Base-by-base conservation (phyloP, 30 jellyfish, hydroid and myxozoan species). In the Euphysa ruthae region DNA sequence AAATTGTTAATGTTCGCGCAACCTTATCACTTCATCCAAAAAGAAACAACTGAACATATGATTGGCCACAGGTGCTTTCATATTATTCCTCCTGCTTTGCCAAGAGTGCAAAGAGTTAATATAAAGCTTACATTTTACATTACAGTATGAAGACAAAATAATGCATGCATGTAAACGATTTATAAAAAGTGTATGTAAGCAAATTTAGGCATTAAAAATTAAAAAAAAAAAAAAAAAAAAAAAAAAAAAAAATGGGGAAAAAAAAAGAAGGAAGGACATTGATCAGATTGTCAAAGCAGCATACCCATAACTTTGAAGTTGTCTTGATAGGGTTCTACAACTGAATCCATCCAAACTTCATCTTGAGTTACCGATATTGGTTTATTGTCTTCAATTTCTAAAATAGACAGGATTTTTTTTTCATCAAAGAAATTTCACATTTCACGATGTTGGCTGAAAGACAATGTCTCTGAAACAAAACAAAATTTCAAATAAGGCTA, bases 271-370 rank as follows among this genome's bases (percentile, higher is more conserved):
- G 52, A 38, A 38, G 52, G n/a, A 38, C 52, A 8, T 8, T 38
- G 52, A 8, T 38, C n/a, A 8, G n/a, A 12, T 38, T 8, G 12
- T 38, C 14, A n/a, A 8, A 38, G 52, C n/a, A 8, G 52, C 0
- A 32, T 76, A 76, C 91, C 68, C 91, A 76, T 66, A 14, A 42
- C 49, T 32, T 34, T 61, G 50, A 30, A 81, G 74, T 63, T 28
- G 44, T 81, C 91, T 62, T 55, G 78, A 44, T 71, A 71, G 20
- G 91, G 94, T 24, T 55, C 82, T 25, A 75, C 79, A 7, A 51
- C 58, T 3, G 66, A 28, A 42, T 79, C 93, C 82, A 70, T 55
- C 93, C 93, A 79, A 22, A 79, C 52, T 25, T 79, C 93, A 24
- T 57, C 93, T 8, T 12, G 25, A 24, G 82, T 33, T 21, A 79